These are phyloP conservation scores for Globodera ellingtonae DNA, from an alignment of 1,140 invertebrate genomes.

Conservation along the genomic window DNA sequence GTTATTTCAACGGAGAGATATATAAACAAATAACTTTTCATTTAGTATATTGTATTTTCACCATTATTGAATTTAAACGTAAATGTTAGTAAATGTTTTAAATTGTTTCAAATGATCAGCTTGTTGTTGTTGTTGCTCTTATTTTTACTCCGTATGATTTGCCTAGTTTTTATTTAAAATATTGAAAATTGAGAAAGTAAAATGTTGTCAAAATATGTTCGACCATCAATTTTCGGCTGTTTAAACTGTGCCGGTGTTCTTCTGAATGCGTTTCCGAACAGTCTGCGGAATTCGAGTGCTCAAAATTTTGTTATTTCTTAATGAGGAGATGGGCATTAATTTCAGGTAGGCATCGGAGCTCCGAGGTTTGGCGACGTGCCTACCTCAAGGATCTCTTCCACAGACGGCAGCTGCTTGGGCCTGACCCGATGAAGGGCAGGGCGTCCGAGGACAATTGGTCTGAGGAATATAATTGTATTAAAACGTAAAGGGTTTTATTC, in stretches of 20 bases:
- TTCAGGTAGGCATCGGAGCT: not conserved
- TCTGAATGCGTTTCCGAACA: not conserved
- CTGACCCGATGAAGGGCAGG: constrained; percentile 38
- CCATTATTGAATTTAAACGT: not conserved
- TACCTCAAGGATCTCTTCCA: constrained; percentile 46
- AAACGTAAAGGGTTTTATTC: no score
- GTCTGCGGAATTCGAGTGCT: not conserved
- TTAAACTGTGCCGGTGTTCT: not conserved
- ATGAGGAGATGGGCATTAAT: not conserved
- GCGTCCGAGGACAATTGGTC: constrained; percentile 47
- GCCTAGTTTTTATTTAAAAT: no score
- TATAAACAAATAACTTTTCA: constrained; percentile 4
- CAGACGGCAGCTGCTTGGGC: constrained; percentile 36
- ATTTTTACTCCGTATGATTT: not conserved
- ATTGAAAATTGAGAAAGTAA: not conserved
- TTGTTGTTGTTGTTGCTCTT: not conserved
- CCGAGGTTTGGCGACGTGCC: constrained; percentile 7
- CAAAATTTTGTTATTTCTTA: not conserved
- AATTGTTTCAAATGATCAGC: not conserved
- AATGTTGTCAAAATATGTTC: not conserved
- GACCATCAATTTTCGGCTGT: not conserved
- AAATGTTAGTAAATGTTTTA: not conserved
- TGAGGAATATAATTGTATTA: not conserved
- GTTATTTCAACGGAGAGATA: constrained; percentile 70
- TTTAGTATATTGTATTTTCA: no score